Conservation (phyloP, 1,140 invertebrate genomes). For the Andrena cerasifolii region DNA sequence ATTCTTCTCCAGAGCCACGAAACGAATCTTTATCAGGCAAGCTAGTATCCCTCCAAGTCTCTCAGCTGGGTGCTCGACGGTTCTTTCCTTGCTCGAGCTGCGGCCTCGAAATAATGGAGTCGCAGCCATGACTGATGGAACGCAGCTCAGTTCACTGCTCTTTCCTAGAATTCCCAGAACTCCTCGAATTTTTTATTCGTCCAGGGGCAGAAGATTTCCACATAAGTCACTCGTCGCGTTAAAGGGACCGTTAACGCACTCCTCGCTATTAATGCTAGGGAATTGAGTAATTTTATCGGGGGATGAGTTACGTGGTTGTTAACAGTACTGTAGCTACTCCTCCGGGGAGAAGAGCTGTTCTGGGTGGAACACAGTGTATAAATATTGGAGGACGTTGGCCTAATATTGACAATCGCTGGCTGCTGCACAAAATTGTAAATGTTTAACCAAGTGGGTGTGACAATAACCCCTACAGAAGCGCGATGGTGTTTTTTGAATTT, state of each 20-base stretch:
- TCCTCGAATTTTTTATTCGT: too few species aligned
- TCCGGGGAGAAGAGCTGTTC: not conserved
- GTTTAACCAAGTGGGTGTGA: not conserved
- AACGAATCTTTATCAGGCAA: constrained; percentile 12
- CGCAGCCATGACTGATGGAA: constrained; percentile 44
- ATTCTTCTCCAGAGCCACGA: not conserved
- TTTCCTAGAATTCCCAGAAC: not conserved
- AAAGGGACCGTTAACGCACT: not conserved
- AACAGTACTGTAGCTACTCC: not conserved
- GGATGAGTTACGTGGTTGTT: not conserved
- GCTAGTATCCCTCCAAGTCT: not conserved
- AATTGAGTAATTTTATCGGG: too few species aligned
- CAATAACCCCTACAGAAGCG: too few species aligned
- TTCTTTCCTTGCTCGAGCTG: constrained; percentile 26
- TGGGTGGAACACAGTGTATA: not conserved
- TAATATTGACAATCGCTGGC: not conserved
- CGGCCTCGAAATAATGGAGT: constrained; percentile 59
- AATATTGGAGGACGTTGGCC: not conserved
- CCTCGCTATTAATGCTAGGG: not conserved
- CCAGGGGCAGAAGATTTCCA: too few species aligned
- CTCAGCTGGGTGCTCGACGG: not conserved
- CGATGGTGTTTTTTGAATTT: too few species aligned
- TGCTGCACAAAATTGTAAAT: not conserved
- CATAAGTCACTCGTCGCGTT: not conserved
- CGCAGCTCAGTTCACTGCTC: constrained; percentile 2